Conservation (phyloP, 1,140 invertebrate species). For the Triops longicaudatus region DNA sequence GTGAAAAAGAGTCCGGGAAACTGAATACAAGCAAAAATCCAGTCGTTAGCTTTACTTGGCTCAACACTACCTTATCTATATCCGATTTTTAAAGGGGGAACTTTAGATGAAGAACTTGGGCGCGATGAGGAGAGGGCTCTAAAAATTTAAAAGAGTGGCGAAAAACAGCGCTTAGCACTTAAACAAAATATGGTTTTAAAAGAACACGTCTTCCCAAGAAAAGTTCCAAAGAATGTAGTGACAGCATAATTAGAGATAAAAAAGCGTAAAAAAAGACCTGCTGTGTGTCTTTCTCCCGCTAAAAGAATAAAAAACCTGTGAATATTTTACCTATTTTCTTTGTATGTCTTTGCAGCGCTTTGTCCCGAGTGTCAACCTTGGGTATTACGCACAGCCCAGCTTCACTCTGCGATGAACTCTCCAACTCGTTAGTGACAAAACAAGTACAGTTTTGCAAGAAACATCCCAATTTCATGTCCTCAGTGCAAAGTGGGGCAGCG, state of each 20-base stretch:
- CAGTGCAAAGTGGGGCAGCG: conserved; percentile 39
- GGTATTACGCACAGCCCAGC: conserved; percentile 3
- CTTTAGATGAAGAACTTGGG: background rate
- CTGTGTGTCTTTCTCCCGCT: too few relatives aligned
- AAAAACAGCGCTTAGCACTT: conserved; percentile 8
- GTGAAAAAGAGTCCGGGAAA: background rate
- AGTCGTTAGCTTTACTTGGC: background rate
- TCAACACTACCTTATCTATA: background rate
- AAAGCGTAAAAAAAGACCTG: background rate
- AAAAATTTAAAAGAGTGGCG: background rate
- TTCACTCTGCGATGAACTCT: conserved; percentile 31
- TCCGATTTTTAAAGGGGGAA: background rate
- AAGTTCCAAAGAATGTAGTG: background rate
- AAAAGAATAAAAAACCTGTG: too few relatives aligned
- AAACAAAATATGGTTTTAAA: background rate
- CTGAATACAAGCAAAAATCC: background rate
- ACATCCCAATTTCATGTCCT: conserved; percentile 35
- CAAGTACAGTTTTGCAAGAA: conserved; percentile 36
- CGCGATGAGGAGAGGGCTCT: background rate
- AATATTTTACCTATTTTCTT: background rate
- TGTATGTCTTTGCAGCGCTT: background rate
- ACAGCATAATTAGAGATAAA: background rate
- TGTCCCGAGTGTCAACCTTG: background rate
- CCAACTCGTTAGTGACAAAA: conserved; percentile 31
- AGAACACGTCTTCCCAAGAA: background rate